phyloP scores from a whole-genome alignment of 2,888 invertebrate species.

The Mythimna impura region DNA sequence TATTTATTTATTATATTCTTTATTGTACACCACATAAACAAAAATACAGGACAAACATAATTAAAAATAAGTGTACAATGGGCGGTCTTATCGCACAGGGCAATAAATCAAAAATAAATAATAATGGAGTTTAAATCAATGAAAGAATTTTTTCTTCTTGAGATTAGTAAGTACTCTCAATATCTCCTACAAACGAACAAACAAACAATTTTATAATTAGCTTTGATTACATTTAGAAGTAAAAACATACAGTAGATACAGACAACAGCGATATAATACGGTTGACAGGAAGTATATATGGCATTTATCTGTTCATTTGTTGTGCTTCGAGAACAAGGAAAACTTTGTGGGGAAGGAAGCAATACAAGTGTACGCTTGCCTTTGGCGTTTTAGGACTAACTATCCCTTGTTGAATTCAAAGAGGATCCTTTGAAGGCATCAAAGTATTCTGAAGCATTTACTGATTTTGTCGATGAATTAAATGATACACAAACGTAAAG shows the following conservation, averaged over 20 bases:
- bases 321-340: not conserved
- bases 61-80: no score
- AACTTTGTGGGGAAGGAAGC: conserved; percentile 4
- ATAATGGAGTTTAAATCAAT: no score
- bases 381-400: conserved; percentile 7
- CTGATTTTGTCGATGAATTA: not conserved
- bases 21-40: no score
- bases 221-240: not conserved
- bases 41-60: no score
- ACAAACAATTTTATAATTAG: not conserved
- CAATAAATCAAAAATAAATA: no score
- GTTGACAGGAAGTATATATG: not conserved
- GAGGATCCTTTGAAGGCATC: not conserved
- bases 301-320: not conserved
- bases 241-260: not conserved
- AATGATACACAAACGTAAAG: not conserved
- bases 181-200: not conserved
- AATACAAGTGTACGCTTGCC: not conserved
- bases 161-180: no score
- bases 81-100: no score
- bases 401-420: not conserved
- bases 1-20: no score
- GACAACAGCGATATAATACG: not conserved
- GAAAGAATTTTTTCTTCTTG: no score
- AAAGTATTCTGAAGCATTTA: no score